Evolutionary conservation across 2,888 invertebrate species (phyloP), one percentile per base, ranked within the genome.

Genomic region (Melitaea athalia): DNA sequence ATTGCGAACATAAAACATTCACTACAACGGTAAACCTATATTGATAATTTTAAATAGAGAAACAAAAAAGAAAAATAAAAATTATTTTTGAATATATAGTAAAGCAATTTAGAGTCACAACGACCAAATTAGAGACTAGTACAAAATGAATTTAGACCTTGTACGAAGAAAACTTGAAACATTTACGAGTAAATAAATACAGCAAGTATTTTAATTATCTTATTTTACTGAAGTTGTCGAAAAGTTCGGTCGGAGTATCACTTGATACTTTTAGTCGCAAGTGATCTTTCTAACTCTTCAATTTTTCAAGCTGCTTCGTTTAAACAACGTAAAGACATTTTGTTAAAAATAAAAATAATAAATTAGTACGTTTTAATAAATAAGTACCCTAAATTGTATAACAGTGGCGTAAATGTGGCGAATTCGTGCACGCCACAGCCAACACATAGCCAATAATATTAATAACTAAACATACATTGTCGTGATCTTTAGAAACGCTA

Each of bases 41-140:
- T 38, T 38, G 38, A 38, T 38, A 38, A 38, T 38, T 38, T 38
- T 38, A 38, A 38, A 38, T 45, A 11, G 45, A 11, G 14, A 10
- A 12, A 12, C 45, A 11, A 45, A 45, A 14, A 45, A 12, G 45
- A n/a, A 52, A 24, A 52, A 52, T 7, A 15, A 50, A 17, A 50
- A 45, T 45, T 7, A 14, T 11, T 45, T 14, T 24, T 12, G 24
- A 31, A 53, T 33, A 2, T 49, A 24, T 57, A 59, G 10, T n/a
- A 55, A 67, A 64, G 50, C 45, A 62, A 63, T 68, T 71, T 66
- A 71, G 45, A 60, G 60, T 71, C 68, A 63, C 63, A n/a, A 14
- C 49, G 68, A 68, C 68, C 17, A 66, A 66, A 11, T 49, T 47
- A 15, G 33, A 24, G 68, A 71, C 68, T 71, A 71, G 71, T 55